phyloP scores from a whole-genome alignment of 1,140 invertebrate species.

The Ostrea edulis region DNA sequence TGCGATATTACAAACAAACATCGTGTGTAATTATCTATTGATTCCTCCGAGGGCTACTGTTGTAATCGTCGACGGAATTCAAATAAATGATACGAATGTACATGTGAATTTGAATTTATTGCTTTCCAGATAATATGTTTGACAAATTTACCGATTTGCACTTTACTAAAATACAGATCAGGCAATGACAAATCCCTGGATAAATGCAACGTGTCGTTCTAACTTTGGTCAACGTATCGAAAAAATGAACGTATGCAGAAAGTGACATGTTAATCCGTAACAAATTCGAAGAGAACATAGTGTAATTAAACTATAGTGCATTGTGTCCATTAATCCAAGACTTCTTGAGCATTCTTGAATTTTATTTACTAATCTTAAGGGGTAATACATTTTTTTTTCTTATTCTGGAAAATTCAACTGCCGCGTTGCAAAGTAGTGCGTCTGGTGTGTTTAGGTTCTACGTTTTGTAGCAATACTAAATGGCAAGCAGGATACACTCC shows the following conservation, averaged over 20 bases:
- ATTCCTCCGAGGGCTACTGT: neutral
- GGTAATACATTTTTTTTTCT: too few species aligned
- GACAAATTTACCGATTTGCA: neutral
- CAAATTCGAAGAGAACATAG: neutral
- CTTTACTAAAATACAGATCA: neutral
- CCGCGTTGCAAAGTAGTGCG: too few species aligned
- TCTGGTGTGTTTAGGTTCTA: neutral
- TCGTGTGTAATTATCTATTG: neutral
- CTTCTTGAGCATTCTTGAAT: neutral
- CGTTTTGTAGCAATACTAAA: neutral
- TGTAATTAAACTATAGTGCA: neutral
- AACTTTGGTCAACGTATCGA: too few species aligned
- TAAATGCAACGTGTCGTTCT: neutral
- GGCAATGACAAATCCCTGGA: neutral
- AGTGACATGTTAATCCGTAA: neutral
- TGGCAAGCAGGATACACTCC: neutral
- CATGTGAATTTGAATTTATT: neutral
- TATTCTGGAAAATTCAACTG: too few species aligned
- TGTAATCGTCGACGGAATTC: neutral
- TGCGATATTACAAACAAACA: neutral
- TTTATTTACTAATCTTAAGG: neutral
- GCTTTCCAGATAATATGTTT: neutral
- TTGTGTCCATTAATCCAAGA: neutral
- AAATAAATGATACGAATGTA: neutral
- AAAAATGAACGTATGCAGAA: neutral